Percentiles rank a stretch among this genome's conserved stretches.
phyloP scores from a whole-genome alignment of 2,797 vertebrate genomes.

The Botia almorhae region DNA sequence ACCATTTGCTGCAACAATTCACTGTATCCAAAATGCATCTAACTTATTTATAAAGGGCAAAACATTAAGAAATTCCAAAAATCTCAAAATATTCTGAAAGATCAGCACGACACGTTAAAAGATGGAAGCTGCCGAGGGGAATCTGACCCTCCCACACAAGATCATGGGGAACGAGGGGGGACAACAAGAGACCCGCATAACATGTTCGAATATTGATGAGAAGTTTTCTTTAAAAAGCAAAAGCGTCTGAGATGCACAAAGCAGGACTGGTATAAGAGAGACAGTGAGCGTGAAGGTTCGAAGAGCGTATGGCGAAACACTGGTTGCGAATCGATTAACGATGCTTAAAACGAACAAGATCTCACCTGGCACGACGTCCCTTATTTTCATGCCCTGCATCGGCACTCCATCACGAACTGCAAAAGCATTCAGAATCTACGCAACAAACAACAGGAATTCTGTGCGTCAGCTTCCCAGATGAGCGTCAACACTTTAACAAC shows the following conservation, averaged over 20 bases:
- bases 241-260: conserved; percentile 34
- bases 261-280: conserved; percentile 66
- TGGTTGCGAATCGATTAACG: conserved; percentile 64
- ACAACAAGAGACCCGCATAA: conserved; percentile 46
- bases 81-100: conserved; percentile 19
- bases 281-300: conserved; percentile 68
- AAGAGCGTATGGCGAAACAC: conserved; percentile 74
- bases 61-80: conserved; percentile 37
- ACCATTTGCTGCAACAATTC: conserved; percentile 24
- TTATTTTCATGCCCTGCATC: conserved; percentile 83
- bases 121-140: conserved; percentile 42
- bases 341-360: conserved; percentile 62
- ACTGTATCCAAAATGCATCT: conserved; percentile 1
- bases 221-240: conserved; percentile 16
- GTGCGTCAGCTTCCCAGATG: not conserved
- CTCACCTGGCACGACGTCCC: conserved; percentile 83
- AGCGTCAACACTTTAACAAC: not conserved
- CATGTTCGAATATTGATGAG: conserved; percentile 26
- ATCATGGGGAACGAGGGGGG: conserved; percentile 43
- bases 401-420: conserved; percentile 77
- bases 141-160: conserved; percentile 55
- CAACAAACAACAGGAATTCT: not conserved
- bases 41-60: conserved; percentile 17
- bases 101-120: conserved; percentile 42
- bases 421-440: conserved; percentile 81